phyloP scores from a whole-genome alignment of 64 coral and sea anemone genomes.

The Dendronephthya gigantea region DNA sequence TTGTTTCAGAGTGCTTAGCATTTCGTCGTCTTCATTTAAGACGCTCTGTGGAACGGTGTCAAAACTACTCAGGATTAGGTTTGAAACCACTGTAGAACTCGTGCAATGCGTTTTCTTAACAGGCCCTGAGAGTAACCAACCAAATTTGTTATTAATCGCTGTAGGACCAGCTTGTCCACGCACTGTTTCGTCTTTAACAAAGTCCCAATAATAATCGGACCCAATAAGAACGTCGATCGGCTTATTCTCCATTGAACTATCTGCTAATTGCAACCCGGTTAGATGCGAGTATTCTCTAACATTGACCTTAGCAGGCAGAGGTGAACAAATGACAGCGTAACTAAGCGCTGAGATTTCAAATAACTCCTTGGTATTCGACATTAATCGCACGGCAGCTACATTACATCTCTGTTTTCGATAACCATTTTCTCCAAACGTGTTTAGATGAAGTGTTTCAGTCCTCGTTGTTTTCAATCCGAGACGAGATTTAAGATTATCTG shows the following conservation, averaged over 20 bases:
- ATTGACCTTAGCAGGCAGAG: background rate
- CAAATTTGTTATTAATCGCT: background rate
- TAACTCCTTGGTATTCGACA: background rate
- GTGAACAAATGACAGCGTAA: background rate
- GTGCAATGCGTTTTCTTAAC: background rate
- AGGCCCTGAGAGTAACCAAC: background rate
- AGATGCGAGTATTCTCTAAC: background rate
- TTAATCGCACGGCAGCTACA: background rate
- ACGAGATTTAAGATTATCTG: background rate
- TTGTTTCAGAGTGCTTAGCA: background rate
- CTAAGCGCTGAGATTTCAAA: background rate
- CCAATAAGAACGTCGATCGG: constrained; percentile 1
- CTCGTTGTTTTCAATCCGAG: background rate
- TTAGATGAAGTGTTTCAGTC: background rate
- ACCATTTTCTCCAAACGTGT: background rate
- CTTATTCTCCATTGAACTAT: background rate
- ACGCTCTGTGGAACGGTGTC: background rate
- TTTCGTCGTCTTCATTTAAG: background rate
- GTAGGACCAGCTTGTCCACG: background rate
- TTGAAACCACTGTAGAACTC: background rate
- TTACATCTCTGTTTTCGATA: background rate
- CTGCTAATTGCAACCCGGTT: background rate
- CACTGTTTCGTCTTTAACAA: background rate
- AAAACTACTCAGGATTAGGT: background rate
- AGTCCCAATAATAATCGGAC: background rate